These are phyloP conservation scores for Dicerorhinus sumatrensis DNA, from an alignment of 2,113 vertebrate genomes.

Conservation along the genomic window DNA sequence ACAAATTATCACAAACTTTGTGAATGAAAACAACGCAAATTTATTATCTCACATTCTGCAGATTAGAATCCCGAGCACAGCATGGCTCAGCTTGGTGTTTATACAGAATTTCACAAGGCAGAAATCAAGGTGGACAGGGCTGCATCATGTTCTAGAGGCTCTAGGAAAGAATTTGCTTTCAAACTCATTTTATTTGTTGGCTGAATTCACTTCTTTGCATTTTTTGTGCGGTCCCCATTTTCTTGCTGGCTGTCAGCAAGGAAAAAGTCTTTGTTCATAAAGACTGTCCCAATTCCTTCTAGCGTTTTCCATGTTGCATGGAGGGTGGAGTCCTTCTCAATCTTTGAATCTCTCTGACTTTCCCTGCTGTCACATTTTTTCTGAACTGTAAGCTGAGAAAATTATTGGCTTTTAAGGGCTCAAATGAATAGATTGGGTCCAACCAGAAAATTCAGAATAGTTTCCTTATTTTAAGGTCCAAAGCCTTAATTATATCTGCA, in stretches of 20 bases:
- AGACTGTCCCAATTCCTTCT: background rate
- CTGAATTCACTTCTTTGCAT: background rate
- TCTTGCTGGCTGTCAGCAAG: background rate
- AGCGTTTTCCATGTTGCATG: background rate
- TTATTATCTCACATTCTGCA: background rate
- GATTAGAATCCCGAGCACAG: background rate
- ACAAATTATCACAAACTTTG: background rate
- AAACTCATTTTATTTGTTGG: background rate
- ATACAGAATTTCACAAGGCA: too few species aligned
- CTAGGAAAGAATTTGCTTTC: background rate
- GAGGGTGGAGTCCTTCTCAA: fast-evolving
- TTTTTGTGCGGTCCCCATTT: background rate
- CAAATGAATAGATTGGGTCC: background rate
- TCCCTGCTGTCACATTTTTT: background rate
- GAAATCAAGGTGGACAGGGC: background rate
- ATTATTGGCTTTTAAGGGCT: background rate
- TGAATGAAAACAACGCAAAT: background rate
- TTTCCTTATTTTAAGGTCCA: background rate
- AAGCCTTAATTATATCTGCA: background rate
- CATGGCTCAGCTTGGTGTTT: fast-evolving
- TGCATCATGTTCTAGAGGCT: background rate
- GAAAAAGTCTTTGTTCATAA: background rate
- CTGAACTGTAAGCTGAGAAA: background rate
- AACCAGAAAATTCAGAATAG: background rate
- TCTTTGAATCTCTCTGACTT: background rate